phyloP scores from a whole-genome alignment of 2,113 vertebrate species.

The Heterotilapia buettikoferi region DNA sequence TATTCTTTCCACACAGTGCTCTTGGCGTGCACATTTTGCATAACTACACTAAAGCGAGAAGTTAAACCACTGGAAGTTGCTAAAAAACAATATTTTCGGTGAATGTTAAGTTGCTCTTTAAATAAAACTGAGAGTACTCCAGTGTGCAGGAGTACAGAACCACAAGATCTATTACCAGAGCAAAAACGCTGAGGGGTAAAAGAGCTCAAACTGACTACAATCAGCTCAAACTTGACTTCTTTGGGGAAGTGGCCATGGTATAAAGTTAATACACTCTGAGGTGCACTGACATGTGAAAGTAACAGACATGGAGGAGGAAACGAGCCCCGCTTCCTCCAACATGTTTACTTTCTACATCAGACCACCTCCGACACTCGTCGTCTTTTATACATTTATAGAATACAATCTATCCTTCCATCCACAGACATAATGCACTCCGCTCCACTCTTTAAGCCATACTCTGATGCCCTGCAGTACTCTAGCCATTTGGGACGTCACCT shows the following conservation, averaged over 20 bases:
- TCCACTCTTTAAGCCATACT: conserved; percentile 65
- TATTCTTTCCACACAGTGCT: not conserved
- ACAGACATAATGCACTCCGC: conserved; percentile 66
- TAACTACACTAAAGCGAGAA: not conserved
- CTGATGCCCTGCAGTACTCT: conserved; percentile 48
- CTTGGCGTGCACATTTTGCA: not conserved
- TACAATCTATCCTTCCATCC: conserved; percentile 49
- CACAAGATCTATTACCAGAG: not conserved
- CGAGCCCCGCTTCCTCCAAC: not conserved
- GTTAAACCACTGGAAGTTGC: not conserved
- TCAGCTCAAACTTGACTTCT: not conserved
- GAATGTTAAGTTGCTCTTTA: not conserved
- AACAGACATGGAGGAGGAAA: not conserved
- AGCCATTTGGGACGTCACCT: conserved; percentile 37
- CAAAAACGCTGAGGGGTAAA: not conserved
- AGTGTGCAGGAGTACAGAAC: not conserved
- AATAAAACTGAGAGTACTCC: not conserved
- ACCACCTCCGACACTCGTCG: not conserved
- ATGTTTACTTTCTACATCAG: not conserved
- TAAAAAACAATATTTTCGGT: not conserved
- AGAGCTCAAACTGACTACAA: not conserved
- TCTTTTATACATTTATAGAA: not conserved
- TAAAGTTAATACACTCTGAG: not conserved
- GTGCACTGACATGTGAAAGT: not conserved
- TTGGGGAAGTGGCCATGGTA: not conserved